phyloP scores from a whole-genome alignment of 2,797 vertebrate genomes.

The Myripristis murdjan region DNA sequence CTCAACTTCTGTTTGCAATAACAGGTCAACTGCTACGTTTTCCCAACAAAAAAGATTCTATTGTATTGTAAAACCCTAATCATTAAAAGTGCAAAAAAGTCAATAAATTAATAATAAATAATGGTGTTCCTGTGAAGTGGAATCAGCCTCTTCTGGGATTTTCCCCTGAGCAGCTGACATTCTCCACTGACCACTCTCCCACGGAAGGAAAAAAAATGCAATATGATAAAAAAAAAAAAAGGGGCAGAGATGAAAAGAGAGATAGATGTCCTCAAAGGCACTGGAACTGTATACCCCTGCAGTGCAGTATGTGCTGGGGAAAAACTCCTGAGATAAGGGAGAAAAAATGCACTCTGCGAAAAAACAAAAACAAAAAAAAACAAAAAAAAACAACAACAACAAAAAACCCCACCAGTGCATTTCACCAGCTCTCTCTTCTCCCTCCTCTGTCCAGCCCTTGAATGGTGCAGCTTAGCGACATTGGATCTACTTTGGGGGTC shows the following conservation, averaged over 20 bases:
- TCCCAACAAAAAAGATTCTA: too few relatives aligned
- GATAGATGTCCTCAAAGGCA: conserved; percentile 16
- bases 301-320: conserved; percentile 44
- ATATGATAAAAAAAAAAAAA: neutral
- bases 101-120: neutral
- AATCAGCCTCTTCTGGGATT: neutral
- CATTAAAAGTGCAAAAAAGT: neutral
- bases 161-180: neutral
- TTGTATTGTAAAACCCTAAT: too few relatives aligned
- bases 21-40: too few relatives aligned
- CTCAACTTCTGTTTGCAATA: neutral
- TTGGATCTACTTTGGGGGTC: conserved; percentile 85
- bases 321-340: conserved; percentile 58
- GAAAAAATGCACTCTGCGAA: conserved; percentile 30
- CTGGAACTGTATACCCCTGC: conserved; percentile 45
- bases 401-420: too few relatives aligned
- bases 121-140: neutral
- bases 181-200: neutral
- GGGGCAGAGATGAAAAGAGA: conserved; percentile 7
- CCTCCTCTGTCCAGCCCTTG: neutral
- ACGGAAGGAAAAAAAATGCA: neutral
- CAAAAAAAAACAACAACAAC: too few relatives aligned
- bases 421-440: conserved; percentile 7
- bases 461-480: conserved; percentile 49
- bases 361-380: too few relatives aligned